phyloP scores from a whole-genome alignment of 2,113 vertebrate species.

The Paraplagusia blochii region DNA sequence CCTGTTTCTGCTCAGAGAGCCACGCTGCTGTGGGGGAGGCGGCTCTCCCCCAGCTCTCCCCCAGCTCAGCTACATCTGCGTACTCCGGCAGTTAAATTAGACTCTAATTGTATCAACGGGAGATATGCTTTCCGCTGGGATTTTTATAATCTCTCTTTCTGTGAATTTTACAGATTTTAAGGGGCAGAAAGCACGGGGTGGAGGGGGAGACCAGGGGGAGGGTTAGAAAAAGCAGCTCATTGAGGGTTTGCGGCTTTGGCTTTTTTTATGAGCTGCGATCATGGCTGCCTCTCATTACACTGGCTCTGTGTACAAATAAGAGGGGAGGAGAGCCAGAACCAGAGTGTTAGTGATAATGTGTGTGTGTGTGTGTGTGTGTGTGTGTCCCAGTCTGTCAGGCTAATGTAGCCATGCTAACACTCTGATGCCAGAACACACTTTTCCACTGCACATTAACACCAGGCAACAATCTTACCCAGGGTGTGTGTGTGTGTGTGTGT shows the following conservation, averaged over 20 bases:
- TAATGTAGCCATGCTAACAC: constrained; percentile 80
- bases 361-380: constrained; percentile 59
- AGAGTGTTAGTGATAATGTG: constrained; percentile 64
- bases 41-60: constrained; percentile 77
- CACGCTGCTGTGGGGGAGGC: constrained; percentile 73
- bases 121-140: constrained; percentile 88
- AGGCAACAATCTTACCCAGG: constrained; percentile 84
- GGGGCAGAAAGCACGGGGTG: constrained; percentile 20
- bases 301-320: constrained; percentile 96
- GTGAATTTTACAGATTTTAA: constrained; percentile 84
- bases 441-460: constrained; percentile 43
- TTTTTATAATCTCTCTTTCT: constrained; percentile 49
- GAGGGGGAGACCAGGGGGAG: not conserved
- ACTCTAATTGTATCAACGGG: constrained; percentile 96
- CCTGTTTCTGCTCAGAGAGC: constrained; percentile 90
- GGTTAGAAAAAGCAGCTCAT: constrained; percentile 68
- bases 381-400: constrained; percentile 81
- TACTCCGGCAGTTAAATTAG: constrained; percentile 92
- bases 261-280: constrained; percentile 92
- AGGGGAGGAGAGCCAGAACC: constrained; percentile 82
- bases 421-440: constrained; percentile 38
- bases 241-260: constrained; percentile 81
- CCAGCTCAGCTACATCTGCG: constrained; percentile 89
- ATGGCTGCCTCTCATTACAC: constrained; percentile 87
- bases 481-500: constrained; percentile 69